phyloP scores from a whole-genome alignment of 2,888 invertebrate genomes.

The Eupithecia tripunctaria region DNA sequence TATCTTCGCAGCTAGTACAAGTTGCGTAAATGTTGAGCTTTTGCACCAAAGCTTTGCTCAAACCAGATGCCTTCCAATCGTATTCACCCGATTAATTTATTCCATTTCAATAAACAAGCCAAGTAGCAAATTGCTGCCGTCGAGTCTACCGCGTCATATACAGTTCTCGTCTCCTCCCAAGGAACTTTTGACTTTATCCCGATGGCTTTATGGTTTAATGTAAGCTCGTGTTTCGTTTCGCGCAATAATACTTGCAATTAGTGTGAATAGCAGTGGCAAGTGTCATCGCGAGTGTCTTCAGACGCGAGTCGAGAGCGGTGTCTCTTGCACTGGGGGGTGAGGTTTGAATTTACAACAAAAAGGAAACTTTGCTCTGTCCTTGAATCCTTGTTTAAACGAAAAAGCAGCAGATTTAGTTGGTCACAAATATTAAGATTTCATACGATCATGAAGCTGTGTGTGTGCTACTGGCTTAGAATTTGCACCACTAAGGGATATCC shows the following conservation, averaged over 20 bases:
- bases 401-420: not conserved
- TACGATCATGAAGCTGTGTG: too few relatives aligned
- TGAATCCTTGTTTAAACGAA: not conserved
- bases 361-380: not conserved
- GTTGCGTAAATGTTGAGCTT: not conserved
- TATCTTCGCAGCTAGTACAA: not conserved
- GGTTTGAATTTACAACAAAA: conserved; percentile 3
- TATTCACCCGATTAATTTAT: conserved; percentile 39
- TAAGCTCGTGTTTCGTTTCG: conserved; percentile 31
- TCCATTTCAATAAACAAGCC: conserved; percentile 40
- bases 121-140: conserved; percentile 40
- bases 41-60: conserved; percentile 15
- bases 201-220: conserved; percentile 16
- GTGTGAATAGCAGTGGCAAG: conserved; percentile 59
- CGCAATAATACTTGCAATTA: conserved; percentile 65
- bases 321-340: conserved; percentile 48
- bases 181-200: conserved; percentile 23
- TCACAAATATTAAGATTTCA: not conserved
- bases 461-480: too few relatives aligned
- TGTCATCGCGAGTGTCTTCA: conserved; percentile 56
- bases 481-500: too few relatives aligned
- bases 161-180: not conserved
- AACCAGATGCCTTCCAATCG: conserved; percentile 25
- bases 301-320: conserved; percentile 44
- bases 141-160: conserved; percentile 30